phyloP scores from a whole-genome alignment of 2,113 vertebrate genomes.

The Conger conger region DNA sequence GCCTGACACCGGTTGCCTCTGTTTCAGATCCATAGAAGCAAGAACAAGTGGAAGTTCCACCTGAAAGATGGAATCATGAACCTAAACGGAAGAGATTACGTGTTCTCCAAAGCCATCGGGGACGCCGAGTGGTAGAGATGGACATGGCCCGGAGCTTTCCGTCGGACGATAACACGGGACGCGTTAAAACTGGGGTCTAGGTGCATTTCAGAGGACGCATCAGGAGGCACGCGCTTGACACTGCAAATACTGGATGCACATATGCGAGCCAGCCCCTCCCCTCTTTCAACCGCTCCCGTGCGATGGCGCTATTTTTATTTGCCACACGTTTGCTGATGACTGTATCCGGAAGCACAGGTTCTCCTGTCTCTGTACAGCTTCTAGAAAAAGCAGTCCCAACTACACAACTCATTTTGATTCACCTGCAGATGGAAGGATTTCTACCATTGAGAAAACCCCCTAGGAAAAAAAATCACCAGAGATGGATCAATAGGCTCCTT shows the following conservation, averaged over 20 bases:
- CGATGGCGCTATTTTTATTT: conserved; percentile 14
- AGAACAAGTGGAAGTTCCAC: conserved; percentile 99
- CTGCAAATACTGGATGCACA: conserved; percentile 74
- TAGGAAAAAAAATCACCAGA: background rate
- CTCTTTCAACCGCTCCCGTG: background rate
- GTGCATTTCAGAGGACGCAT: conserved; percentile 72
- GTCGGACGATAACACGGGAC: conserved; percentile 62
- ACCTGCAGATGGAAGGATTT: conserved; percentile 3
- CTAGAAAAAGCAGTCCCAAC: conserved; percentile 63
- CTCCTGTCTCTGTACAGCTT: conserved; percentile 15
- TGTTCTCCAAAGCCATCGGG: conserved; percentile 99
- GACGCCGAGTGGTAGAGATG: conserved; percentile 93
- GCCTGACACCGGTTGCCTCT: conserved; percentile 41
- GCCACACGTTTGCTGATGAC: conserved; percentile 6
- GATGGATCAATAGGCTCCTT: background rate
- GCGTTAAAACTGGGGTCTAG: conserved; percentile 74
- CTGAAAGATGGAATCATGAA: conserved; percentile 99
- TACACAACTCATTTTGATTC: conserved; percentile 26
- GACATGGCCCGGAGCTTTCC: conserved; percentile 46
- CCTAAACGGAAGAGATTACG: conserved; percentile 97
- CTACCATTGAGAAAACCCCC: background rate
- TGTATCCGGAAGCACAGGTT: conserved; percentile 10
- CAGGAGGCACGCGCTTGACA: conserved; percentile 62
- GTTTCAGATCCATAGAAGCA: conserved; percentile 97
- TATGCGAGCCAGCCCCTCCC: conserved; percentile 69